Conservation (phyloP, 2,113 vertebrate genomes). For the Salvelinus fontinalis region DNA sequence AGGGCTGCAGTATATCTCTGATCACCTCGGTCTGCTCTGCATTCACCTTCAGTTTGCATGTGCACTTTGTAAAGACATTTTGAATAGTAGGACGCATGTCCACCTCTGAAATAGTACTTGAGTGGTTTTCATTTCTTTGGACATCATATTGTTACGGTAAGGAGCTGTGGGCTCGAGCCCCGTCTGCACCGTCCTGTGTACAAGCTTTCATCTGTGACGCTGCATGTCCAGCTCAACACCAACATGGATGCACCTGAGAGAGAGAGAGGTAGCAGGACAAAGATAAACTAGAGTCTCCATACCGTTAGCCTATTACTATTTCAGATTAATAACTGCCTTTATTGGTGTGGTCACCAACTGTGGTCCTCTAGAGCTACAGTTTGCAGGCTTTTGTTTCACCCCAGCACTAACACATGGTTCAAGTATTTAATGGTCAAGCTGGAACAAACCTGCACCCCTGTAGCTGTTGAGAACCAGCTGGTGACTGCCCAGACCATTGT, state of each 20-base stretch:
- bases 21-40: background rate
- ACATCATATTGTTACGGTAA: background rate
- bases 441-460: background rate
- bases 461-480: background rate
- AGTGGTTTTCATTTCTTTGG: background rate
- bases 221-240: background rate
- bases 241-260: slow-evolving; percentile 48
- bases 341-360: background rate
- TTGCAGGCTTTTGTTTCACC: background rate
- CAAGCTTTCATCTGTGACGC: slow-evolving; percentile 50
- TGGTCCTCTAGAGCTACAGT: background rate
- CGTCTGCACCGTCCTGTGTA: slow-evolving; percentile 17
- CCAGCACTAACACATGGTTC: background rate
- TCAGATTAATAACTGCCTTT: background rate
- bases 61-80: slow-evolving; percentile 40
- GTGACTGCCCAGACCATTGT: background rate
- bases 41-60: slow-evolving; percentile 51
- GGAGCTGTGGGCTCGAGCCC: background rate
- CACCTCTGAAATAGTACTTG: slow-evolving; percentile 8
- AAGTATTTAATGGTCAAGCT: background rate
- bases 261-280: slow-evolving; percentile 72
- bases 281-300: slow-evolving; percentile 87
- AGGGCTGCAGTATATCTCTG: background rate
- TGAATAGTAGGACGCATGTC: background rate
- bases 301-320: background rate